Evolutionary conservation across 2,113 vertebrate genomes (phyloP).

Genomic region (Platichthys flesus): DNA sequence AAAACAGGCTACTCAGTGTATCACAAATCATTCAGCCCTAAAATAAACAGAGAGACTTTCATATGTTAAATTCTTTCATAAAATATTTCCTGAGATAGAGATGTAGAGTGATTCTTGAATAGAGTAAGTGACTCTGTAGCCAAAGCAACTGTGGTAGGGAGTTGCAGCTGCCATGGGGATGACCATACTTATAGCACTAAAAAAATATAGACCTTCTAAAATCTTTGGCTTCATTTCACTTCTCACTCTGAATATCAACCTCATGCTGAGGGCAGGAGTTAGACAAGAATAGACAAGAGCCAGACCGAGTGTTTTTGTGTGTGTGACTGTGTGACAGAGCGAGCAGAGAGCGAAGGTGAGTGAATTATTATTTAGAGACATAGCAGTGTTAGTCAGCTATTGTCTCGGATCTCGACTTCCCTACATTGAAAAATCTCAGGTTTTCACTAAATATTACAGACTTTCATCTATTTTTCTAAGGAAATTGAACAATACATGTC

Average conservation of each 20-base stretch:
- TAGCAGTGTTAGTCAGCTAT: constrained; percentile 37
- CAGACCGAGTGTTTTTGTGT: neutral
- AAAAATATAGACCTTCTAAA: no score
- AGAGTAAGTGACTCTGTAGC: no score
- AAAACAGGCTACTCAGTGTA: no score
- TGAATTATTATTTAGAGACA: constrained; percentile 48
- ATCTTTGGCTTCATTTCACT: neutral
- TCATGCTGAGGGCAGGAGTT: constrained; percentile 8
- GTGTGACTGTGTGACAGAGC: constrained; percentile 5
- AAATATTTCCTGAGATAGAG: no score
- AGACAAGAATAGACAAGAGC: constrained; percentile 18
- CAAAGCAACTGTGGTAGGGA: no score
- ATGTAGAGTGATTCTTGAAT: no score
- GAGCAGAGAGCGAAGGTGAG: constrained; percentile 24
- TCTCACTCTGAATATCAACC: constrained; percentile 15
- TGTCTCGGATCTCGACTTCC: constrained; percentile 70
- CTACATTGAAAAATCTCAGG: constrained; percentile 57
- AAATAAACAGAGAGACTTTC: no score
- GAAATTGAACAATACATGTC: constrained; percentile 77
- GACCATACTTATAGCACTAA: no score
- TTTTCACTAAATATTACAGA: constrained; percentile 52
- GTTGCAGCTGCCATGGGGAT: no score
- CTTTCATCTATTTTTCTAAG: constrained; percentile 68
- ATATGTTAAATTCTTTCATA: no score
- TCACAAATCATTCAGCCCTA: no score